Evolutionary conservation across 2,113 vertebrate genomes (phyloP).

Genomic region (human (Homo sapiens)): DNA sequence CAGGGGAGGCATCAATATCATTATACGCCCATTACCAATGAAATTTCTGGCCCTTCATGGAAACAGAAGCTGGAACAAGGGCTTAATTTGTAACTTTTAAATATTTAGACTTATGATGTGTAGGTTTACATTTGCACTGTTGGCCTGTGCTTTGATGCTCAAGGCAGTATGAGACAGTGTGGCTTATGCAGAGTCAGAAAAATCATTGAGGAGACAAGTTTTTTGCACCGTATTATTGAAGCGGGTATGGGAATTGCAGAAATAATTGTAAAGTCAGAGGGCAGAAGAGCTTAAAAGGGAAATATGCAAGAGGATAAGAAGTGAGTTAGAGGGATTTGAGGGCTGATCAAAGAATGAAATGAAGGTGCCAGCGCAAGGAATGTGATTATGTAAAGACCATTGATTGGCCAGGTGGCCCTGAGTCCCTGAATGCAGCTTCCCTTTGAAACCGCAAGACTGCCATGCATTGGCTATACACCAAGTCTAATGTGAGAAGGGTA

Average conservation of each 20-base stretch:
- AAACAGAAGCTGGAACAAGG: background rate
- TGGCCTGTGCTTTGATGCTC: background rate
- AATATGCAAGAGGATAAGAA: background rate
- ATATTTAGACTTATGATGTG: background rate
- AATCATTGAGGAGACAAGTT: fast-evolving
- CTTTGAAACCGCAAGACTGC: background rate
- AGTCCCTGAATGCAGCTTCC: background rate
- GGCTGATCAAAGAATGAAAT: background rate
- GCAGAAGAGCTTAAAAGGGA: background rate
- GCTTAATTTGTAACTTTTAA: background rate
- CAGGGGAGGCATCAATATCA: fast-evolving
- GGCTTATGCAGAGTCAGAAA: background rate
- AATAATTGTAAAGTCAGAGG: background rate
- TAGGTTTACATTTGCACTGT: background rate
- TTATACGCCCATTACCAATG: background rate
- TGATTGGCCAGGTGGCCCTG: background rate
- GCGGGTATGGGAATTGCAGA: background rate
- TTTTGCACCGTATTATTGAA: background rate
- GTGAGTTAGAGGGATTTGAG: background rate
- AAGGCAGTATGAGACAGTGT: background rate
- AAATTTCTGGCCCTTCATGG: background rate
- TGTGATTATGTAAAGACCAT: background rate
- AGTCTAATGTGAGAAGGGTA: background rate
- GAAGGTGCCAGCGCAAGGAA: background rate
- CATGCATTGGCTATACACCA: background rate